phyloP scores from a whole-genome alignment of 1,140 invertebrate species.

The Matsumurasca onukii region DNA sequence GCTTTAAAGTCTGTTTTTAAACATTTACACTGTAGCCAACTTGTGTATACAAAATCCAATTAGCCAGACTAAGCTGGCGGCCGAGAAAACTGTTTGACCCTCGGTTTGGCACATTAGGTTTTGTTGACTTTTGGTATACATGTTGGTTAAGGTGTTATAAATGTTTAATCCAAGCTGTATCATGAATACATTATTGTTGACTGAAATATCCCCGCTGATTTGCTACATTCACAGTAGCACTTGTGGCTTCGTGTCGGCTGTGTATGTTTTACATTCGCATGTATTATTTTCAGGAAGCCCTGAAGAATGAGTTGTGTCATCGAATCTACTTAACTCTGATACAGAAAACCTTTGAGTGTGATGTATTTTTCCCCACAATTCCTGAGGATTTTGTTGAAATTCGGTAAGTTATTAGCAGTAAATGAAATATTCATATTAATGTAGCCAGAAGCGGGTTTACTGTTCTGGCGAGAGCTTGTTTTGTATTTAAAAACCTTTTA shows the following conservation, averaged over 20 bases:
- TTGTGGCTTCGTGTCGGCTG: no score
- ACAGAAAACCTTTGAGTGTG: neutral
- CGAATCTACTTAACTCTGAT: neutral
- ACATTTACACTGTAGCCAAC: no score
- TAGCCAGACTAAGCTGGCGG: no score
- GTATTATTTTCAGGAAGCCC: neutral
- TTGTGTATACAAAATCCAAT: no score
- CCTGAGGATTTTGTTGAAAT: neutral
- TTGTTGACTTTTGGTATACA: neutral
- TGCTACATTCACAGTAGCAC: no score
- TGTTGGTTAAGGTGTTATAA: neutral
- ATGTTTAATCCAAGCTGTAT: neutral
- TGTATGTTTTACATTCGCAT: neutral
- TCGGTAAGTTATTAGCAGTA: neutral
- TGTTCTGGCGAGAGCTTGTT: no score
- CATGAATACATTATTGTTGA: neutral
- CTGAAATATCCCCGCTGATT: neutral
- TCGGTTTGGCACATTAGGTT: no score
- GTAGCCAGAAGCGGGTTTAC: no score
- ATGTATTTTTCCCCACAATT: neutral
- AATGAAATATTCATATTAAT: neutral
- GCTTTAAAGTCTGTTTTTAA: no score
- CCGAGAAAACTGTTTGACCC: no score
- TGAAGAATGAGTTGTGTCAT: neutral
- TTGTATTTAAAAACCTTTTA: neutral